These are phyloP conservation scores for Phortica variegata DNA, from an alignment of 1,140 invertebrate species.

Conservation along the genomic window DNA sequence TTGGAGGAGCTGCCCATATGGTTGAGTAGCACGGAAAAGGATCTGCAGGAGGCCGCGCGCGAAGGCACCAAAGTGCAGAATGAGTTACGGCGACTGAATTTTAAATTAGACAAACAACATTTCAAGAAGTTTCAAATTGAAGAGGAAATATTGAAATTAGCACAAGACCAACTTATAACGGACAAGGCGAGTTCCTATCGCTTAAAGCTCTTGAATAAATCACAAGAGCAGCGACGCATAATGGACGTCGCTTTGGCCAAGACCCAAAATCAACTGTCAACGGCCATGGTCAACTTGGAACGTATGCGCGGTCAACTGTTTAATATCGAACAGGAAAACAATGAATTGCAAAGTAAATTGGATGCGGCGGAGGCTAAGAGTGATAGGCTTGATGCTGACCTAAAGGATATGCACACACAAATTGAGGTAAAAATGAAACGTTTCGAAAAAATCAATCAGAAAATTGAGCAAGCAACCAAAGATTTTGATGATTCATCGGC, in stretches of 20 bases:
- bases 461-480: constrained; percentile 42
- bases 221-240: constrained; percentile 56
- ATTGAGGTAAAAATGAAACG: constrained; percentile 48
- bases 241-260: constrained; percentile 64
- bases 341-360: constrained; percentile 16
- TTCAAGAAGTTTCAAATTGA: constrained; percentile 63
- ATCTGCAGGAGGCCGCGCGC: constrained; percentile 59
- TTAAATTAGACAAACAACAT: constrained; percentile 60
- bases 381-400: constrained; percentile 15
- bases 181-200: constrained; percentile 64
- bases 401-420: constrained; percentile 34
- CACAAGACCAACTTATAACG: constrained; percentile 69
- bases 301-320: constrained; percentile 55
- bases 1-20: constrained; percentile 61
- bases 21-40: constrained; percentile 63
- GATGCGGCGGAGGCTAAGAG: constrained; percentile 24
- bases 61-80: constrained; percentile 36
- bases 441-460: constrained; percentile 35
- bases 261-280: constrained; percentile 66
- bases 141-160: constrained; percentile 63
- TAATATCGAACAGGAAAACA: constrained; percentile 26
- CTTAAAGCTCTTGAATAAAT: constrained; percentile 58
- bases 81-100: constrained; percentile 31
- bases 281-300: constrained; percentile 65
- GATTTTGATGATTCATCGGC: constrained; percentile 36